Evolutionary conservation across 2,797 vertebrate genomes (phyloP).

Genomic region (Mus minutoides): DNA sequence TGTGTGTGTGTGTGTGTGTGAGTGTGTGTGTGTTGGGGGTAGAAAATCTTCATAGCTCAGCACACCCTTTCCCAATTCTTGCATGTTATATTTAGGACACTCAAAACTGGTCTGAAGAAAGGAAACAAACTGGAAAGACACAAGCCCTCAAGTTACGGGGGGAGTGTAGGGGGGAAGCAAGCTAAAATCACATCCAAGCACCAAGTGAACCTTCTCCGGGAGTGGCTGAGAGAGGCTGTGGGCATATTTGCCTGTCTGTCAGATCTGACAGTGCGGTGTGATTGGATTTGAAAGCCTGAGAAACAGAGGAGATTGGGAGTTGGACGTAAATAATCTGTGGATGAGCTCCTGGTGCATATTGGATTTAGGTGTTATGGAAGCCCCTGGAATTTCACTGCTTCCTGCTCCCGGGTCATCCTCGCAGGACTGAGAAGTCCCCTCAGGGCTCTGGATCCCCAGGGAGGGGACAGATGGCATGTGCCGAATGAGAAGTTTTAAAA

Average conservation of each 20-base stretch:
- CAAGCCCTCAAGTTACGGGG: neutral
- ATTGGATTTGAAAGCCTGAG: constrained; percentile 17
- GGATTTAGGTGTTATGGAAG: constrained; percentile 50
- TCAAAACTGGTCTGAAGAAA: constrained; percentile 67
- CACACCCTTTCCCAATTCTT: neutral
- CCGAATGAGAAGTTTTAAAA: neutral
- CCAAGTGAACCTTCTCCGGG: neutral
- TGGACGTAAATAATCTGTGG: constrained; percentile 14
- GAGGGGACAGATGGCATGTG: neutral
- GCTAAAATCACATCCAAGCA: neutral
- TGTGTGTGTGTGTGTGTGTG: neutral
- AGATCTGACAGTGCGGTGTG: neutral
- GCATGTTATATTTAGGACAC: constrained; percentile 67
- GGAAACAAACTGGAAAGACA: neutral
- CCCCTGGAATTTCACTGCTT: neutral
- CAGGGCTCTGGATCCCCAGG: neutral
- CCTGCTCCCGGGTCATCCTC: neutral
- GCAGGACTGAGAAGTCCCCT: accelerated
- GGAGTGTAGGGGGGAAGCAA: neutral
- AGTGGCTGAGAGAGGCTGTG: neutral
- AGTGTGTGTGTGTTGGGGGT: neutral
- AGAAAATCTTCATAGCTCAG: constrained; percentile 35
- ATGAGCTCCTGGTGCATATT: constrained; percentile 36
- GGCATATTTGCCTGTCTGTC: constrained; percentile 71
- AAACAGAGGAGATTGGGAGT: constrained; percentile 41